Percentiles rank a stretch among this genome's conserved stretches.
phyloP scores from a whole-genome alignment of 2,113 vertebrate species.

The Struthidea cinerea region DNA sequence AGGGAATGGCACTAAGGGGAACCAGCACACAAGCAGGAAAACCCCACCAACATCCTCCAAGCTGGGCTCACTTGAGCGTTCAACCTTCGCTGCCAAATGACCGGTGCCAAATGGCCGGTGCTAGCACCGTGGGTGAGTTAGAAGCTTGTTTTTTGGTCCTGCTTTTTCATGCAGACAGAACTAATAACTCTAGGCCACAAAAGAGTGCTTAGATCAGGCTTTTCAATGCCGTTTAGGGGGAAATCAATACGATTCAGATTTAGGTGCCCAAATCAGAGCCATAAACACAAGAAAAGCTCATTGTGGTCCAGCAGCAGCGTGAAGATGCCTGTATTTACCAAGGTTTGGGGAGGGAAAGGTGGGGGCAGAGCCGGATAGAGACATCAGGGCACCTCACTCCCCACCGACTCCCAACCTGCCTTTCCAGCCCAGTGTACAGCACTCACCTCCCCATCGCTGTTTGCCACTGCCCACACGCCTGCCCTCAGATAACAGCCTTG shows the following conservation, averaged over 20 bases:
- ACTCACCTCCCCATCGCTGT: accelerated
- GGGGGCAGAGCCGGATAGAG: neutral
- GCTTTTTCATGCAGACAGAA: slow-evolving; percentile 39
- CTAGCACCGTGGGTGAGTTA: neutral
- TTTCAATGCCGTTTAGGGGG: neutral
- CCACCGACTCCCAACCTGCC: accelerated
- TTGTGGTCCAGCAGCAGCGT: neutral
- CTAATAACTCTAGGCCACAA: slow-evolving; percentile 12
- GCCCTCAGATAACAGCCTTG: neutral
- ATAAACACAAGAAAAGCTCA: slow-evolving; percentile 5
- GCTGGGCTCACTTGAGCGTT: neutral
- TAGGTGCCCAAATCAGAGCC: slow-evolving; percentile 32
- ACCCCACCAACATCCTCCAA: neutral
- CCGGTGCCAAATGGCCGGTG: neutral
- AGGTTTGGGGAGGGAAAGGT: neutral
- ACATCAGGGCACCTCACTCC: accelerated
- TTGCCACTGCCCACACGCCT: accelerated
- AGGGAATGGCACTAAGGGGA: neutral
- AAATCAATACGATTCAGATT: slow-evolving; percentile 16
- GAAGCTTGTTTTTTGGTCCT: neutral
- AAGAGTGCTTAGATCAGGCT: slow-evolving; percentile 38
- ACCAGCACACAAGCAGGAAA: neutral
- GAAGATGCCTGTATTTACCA: neutral
- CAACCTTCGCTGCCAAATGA: neutral
- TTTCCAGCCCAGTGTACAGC: accelerated